Conservation (phyloP, 2,888 invertebrate species). For the Latheticus oryzae region DNA sequence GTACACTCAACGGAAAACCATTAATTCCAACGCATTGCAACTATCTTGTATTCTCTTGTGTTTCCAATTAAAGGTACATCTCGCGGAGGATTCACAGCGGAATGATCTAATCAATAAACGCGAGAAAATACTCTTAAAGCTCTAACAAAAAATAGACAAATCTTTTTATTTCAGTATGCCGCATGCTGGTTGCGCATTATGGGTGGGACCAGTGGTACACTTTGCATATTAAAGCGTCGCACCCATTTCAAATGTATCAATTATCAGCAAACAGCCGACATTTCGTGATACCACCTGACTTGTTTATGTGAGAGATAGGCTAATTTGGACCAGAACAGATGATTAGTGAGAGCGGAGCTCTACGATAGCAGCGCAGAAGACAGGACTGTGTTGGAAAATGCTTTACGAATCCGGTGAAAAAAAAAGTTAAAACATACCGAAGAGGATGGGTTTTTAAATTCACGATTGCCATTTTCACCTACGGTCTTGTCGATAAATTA, state of each 20-base stretch:
- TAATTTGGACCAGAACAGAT: constrained; percentile 59
- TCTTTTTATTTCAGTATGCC: neutral
- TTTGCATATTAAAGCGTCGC: constrained; percentile 46
- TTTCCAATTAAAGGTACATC: constrained; percentile 39
- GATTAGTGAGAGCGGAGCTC: constrained; percentile 54
- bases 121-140: constrained; percentile 12
- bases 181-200: constrained; percentile 7
- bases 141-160: constrained; percentile 4
- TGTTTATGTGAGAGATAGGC: constrained; percentile 63
- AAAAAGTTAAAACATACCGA: constrained; percentile 12
- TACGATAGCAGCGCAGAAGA: constrained; percentile 30
- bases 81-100: constrained; percentile 19
- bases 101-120: constrained; percentile 16
- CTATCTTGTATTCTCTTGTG: constrained; percentile 31
- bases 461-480: constrained; percentile 23
- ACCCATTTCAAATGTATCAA: constrained; percentile 60
- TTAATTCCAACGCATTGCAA: constrained; percentile 32
- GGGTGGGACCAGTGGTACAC: constrained; percentile 15
- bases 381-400: constrained; percentile 27
- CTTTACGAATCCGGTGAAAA: constrained; percentile 23
- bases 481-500: constrained; percentile 25
- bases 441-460: constrained; percentile 27
- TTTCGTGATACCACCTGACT: constrained; percentile 58
- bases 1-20: constrained; percentile 42
- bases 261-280: constrained; percentile 59